Base-by-base conservation (phyloP, 2,797 vertebrate genomes). In the Leontopithecus rosalia region DNA sequence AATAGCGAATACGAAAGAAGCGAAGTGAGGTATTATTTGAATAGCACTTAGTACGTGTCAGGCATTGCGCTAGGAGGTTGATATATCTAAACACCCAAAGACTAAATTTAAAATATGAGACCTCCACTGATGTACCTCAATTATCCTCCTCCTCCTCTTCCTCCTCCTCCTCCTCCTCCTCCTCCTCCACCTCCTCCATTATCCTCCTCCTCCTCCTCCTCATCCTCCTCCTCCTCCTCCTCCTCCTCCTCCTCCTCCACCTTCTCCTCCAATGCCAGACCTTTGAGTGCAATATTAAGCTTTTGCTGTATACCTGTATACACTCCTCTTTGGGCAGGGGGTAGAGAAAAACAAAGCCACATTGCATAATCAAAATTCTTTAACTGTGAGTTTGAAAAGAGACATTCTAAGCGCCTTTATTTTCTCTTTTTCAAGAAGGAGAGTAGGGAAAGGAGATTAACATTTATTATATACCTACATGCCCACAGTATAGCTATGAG, bases 111-210 rank as follows among this genome's bases (percentile, higher is more conserved):
- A 67, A 64, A 33, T 39, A 19, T 55, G 13, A 90, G 30, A 11
- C 28, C 75, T 58, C 3, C 3, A 9, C 46, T 30, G 13, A 17
- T 7, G 3, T 76, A 67, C 52, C 39, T n/a, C 43, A 26, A 7
- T 33, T 22, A 1, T 70, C 57, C 15, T 19, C 2, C 0, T 50
- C n/a, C 4, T 9, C 39, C 2, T 11, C 15, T 0, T 52, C 30
- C 30, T 22, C 3, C 67, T 20, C 67, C 33, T 19, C 17, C 33
- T 26, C 26, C 55, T 39, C 41, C 41, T 5, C 41, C 41, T 41
- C 41, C 41, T 41, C 41, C 41, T 41, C 41, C 41, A 5, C 41
- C 41, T 1, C 43, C 43, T 41, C 41, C 41, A n/a, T n/a, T n/a
- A n/a, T 41, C 41, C 41, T 7, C 43, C 43, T 43, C 43, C 43